phyloP scores from a whole-genome alignment of 2,888 invertebrate species.

The Agriotes lineatus region DNA sequence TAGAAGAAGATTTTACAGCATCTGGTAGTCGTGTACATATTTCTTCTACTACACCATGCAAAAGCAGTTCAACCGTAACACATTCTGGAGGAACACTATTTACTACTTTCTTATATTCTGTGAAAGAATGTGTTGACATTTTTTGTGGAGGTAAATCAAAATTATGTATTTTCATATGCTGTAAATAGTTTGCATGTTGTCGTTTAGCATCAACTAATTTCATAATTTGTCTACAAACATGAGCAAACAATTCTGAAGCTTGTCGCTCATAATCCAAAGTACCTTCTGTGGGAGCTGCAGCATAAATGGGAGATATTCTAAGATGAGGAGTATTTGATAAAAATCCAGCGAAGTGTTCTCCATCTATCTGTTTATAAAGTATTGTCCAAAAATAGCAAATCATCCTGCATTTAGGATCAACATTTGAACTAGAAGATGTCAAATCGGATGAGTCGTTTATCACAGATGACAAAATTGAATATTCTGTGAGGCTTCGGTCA shows the following conservation, averaged over 20 bases:
- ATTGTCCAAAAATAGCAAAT: background rate
- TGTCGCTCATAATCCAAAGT: no score
- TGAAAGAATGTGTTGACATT: background rate
- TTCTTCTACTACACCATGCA: conserved; percentile 5
- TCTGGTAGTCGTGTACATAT: background rate
- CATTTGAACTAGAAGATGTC: no score
- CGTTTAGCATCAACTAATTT: background rate
- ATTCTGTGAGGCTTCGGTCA: background rate
- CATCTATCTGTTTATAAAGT: background rate
- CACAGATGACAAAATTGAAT: background rate
- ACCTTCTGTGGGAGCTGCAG: no score
- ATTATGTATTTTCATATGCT: background rate
- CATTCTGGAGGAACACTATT: conserved; percentile 4
- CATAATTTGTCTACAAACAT: background rate
- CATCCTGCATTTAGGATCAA: no score
- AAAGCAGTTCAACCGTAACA: background rate
- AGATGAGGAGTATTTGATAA: conserved; percentile 8
- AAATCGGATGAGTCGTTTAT: background rate
- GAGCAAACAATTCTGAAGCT: background rate
- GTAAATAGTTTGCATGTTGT: background rate
- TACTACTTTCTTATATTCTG: background rate
- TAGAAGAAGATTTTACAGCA: background rate
- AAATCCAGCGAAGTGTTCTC: background rate
- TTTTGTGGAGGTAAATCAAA: background rate
- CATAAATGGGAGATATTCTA: background rate